Conservation (phyloP, 2,113 vertebrate genomes). For the Pelobates fuscus region DNA sequence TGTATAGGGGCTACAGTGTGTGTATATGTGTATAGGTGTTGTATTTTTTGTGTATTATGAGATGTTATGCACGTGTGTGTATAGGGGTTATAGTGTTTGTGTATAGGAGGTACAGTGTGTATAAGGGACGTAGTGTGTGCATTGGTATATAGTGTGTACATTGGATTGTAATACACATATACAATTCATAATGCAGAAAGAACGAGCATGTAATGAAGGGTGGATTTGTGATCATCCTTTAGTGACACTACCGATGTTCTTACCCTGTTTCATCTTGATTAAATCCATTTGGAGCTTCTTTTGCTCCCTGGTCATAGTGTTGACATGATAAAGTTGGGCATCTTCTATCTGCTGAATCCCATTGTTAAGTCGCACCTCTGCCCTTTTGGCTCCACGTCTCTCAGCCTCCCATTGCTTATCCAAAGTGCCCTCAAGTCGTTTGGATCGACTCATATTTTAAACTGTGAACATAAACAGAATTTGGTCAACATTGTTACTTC, state of each 20-base stretch:
- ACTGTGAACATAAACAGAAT: not conserved
- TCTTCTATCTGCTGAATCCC: constrained; percentile 55
- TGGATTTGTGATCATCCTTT: too few relatives aligned
- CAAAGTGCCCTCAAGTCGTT: constrained; percentile 1
- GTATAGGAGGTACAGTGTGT: too few relatives aligned
- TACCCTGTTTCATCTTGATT: constrained; percentile 55
- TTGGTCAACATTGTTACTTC: not conserved
- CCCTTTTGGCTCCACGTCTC: constrained; percentile 53
- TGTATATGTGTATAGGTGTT: too few relatives aligned
- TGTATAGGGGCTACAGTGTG: too few relatives aligned
- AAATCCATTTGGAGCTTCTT: constrained; percentile 58
- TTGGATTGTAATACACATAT: too few relatives aligned
- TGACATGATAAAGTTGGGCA: constrained; percentile 52
- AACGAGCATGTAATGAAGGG: too few relatives aligned
- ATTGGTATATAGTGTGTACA: too few relatives aligned
- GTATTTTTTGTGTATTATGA: too few relatives aligned
- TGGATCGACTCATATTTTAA: constrained; percentile 14
- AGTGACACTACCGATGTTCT: constrained; percentile 13
- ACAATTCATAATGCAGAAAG: too few relatives aligned
- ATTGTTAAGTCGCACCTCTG: constrained; percentile 57
- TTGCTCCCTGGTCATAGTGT: constrained; percentile 59
- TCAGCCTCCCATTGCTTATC: constrained; percentile 56
- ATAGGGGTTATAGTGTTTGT: too few relatives aligned
- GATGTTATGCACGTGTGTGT: too few relatives aligned
- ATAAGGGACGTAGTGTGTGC: too few relatives aligned